Evolutionary conservation across 2,113 vertebrate genomes (phyloP), one percentile per base, ranked within the genome.

Genomic region (Collichthys lucidus): DNA sequence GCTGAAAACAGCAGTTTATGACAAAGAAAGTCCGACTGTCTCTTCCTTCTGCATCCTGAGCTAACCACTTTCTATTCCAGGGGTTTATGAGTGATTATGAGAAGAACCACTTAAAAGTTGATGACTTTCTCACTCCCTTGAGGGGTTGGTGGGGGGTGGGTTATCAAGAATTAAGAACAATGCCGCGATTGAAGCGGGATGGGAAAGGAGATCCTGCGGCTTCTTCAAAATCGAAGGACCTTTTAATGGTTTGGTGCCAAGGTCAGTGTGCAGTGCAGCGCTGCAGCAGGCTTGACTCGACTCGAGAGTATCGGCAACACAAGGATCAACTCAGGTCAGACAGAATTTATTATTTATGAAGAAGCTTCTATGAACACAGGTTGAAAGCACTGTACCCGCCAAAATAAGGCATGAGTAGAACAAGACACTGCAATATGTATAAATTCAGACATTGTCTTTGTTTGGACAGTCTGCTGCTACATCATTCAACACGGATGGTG

Each of bases 401-500:
- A 24, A 26, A 11, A 42, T n/a, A 16, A 74, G 74, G 35, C 65
- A 60, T 4, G 29, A 57, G 31, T 24, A 56, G 40, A 75, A 60
- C 52, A 70, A 69, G 12, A 63, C 42, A 12, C 40, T 20, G 26
- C 46, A 0, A 11, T 56, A 50, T 79, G 29, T 26, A 35, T 69
- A n/a, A 78, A 75, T 50, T 67, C 60, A 79, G 63, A 74, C 35
- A 17, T n/a, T 12, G 64, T 74, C 62, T 42, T 53, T 49, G 29
- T 14, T 19, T 52, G 74, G 57, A 59, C 78, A 64, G 47, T 68
- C 49, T 74, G 80, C 50, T 49, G 75, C 77, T 79, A 71, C 72
- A 69, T 78, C 81, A 68, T 82, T 87, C 76, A 83, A 68, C 8
- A 60, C 47, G 53, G 56, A 71, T n/a, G 12, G 29, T 5, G 26